These are phyloP conservation scores for Phaonia tiefii DNA, from an alignment of 2,888 invertebrate genomes.

Conservation along the genomic window DNA sequence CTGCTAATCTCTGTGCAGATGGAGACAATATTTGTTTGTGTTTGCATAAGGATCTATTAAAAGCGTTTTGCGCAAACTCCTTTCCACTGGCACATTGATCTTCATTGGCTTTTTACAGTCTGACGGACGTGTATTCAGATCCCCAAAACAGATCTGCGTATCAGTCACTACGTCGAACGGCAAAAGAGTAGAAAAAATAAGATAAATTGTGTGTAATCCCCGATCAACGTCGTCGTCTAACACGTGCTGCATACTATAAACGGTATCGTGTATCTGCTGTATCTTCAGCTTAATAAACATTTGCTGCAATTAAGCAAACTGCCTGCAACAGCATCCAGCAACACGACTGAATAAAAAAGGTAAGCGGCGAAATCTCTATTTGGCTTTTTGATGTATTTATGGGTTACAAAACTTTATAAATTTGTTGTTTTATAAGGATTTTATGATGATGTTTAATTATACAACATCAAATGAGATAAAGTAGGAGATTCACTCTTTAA, in stretches of 20 bases:
- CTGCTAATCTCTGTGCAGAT: no score
- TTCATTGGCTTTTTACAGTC: conserved; percentile 34
- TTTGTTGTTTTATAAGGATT: conserved; percentile 15
- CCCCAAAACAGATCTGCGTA: conserved; percentile 13
- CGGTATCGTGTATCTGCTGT: background rate
- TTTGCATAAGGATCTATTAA: conserved; percentile 22
- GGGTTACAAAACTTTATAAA: conserved; percentile 15
- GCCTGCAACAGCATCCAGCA: background rate
- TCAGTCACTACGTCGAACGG: background rate
- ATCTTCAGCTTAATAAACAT: conserved; percentile 5
- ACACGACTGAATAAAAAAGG: background rate
- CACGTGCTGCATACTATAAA: conserved; percentile 49
- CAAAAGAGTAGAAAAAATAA: conserved; percentile 37
- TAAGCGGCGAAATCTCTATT: conserved; percentile 2
- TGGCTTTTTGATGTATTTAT: conserved; percentile 30
- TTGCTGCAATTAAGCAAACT: conserved; percentile 18
- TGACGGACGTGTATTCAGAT: background rate
- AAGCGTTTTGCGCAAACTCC: conserved; percentile 35
- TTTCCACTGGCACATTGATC: conserved; percentile 59
- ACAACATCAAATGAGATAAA: no score
- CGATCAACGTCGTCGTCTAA: conserved; percentile 22
- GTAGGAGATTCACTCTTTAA: no score
- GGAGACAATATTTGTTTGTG: background rate
- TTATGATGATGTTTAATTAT: background rate
- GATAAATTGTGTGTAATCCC: conserved; percentile 60